phyloP scores from a whole-genome alignment of 37 sponge, comb jelly and placozoan genomes.

The Lycopodina hypogea region DNA sequence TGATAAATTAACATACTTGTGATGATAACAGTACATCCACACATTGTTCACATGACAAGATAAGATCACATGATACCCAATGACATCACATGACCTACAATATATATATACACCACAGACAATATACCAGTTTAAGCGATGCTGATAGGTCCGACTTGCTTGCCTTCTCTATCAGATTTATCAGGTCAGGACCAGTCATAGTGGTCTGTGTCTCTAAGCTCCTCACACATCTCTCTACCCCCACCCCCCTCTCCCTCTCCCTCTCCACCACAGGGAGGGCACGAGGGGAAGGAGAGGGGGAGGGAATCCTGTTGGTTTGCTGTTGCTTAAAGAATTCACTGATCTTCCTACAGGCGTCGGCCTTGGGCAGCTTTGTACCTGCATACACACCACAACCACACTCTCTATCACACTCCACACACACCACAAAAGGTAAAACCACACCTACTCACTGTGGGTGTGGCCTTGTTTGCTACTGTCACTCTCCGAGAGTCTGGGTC shows the following conservation, averaged over 20 bases:
- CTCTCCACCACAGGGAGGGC: no score
- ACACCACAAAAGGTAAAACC: no score
- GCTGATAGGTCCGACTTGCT: background rate
- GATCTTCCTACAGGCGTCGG: constrained; percentile 39
- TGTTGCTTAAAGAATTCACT: constrained; percentile 42
- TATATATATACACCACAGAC: background rate
- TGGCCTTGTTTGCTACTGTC: no score
- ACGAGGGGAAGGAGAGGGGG: background rate
- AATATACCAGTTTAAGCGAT: constrained; percentile 5
- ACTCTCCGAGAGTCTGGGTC: background rate
- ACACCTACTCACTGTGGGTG: no score
- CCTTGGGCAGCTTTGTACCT: constrained; percentile 11
- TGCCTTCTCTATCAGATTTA: background rate
- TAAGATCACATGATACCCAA: no score
- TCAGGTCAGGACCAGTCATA: background rate
- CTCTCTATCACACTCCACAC: no score
- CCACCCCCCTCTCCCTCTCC: no score
- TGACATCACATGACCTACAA: background rate
- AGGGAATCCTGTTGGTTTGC: background rate
- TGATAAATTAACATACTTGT: no score
- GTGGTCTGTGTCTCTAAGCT: background rate
- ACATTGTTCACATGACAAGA: background rate
- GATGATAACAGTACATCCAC: background rate
- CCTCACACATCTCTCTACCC: background rate
- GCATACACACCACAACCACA: no score